Evolutionary conservation across 2,888 invertebrate species (phyloP), one percentile per base, ranked within the genome.

Genomic region (Aleiodes leptofemur): DNA sequence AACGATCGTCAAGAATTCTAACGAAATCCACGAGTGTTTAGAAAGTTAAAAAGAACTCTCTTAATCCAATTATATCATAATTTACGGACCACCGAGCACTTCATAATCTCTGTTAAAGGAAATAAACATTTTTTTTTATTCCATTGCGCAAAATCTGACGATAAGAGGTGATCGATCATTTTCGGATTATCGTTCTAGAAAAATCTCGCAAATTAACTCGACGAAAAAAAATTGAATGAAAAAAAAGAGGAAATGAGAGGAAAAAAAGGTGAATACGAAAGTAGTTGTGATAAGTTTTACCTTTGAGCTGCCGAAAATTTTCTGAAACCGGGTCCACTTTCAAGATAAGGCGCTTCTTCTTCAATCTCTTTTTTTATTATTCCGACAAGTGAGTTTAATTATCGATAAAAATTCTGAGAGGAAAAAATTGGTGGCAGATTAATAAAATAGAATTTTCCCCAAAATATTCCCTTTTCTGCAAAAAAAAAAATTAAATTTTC

Each of bases 101-200:
- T 31, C 23, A 57, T 57, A 57, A 57, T 57, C 57, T 57, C 29
- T 57, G 29, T 13, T 9, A 57, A 23, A 31, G 57, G 31, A 29
- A 57, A 13, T 31, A 57, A 31, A 57, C 16, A 13, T 8, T 43
- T 43, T 43, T 43, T 11, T 9, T 57, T 31, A 23, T 23, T 57
- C 13, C 7, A 57, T 57, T 31, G 29, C 29, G 57, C 31, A 57
- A 23, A 56, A 57, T 29, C 11, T 4, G 7, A 31, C 57, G 29
- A 29, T 57, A 57, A 57, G 57, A 23, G 57, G 57, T 57, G 57
- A 57, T 57, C 29, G 57, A 57, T 57, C 57, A 57, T 57, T 57
- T 29, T 23, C 31, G 57, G 31, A 57, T 57, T 57, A 57, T 57
- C 29, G 57, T 13, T 16, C 13, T 7, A 29, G 16, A 57, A 57